These are phyloP conservation scores for Phocides pigmalion DNA, from an alignment of 1,140 invertebrate species.

Conservation along the genomic window DNA sequence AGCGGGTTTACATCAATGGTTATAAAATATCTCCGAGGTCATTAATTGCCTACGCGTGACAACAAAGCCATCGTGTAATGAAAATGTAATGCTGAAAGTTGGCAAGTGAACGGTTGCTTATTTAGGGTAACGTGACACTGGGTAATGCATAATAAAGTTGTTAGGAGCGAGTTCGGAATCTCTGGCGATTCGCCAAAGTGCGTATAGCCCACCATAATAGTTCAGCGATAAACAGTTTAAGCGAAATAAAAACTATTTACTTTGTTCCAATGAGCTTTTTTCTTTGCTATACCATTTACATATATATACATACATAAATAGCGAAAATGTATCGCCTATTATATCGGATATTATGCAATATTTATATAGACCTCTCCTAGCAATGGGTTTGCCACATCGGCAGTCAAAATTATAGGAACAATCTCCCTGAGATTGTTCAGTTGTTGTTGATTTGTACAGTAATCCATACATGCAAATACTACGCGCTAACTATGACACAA, in stretches of 20 bases:
- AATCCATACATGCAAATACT: too few relatives aligned
- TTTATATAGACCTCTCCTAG: too few relatives aligned
- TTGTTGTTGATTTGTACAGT: too few relatives aligned
- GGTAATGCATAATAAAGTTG: constrained; percentile 32
- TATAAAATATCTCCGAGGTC: constrained; percentile 2
- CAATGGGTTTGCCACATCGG: too few relatives aligned
- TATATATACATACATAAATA: too few relatives aligned
- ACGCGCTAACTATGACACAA: too few relatives aligned
- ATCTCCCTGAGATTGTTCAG: too few relatives aligned
- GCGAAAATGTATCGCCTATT: too few relatives aligned
- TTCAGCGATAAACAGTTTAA: constrained; percentile 19
- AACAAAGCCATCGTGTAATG: constrained; percentile 61
- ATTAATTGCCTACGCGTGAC: constrained; percentile 51
- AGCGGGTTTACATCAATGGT: neutral
- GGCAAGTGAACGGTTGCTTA: constrained; percentile 70
- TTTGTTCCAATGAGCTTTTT: neutral
- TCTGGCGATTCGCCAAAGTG: constrained; percentile 27
- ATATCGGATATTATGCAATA: too few relatives aligned
- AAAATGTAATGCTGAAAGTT: constrained; percentile 71
- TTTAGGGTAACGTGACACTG: constrained; percentile 49
- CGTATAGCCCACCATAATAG: constrained; percentile 14
- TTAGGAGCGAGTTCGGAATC: constrained; percentile 24
- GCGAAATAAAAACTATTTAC: neutral
- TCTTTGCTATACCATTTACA: neutral
- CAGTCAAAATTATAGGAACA: too few relatives aligned